These are phyloP conservation scores for Ceryle rudis DNA, from an alignment of 2,797 vertebrate genomes.

Conservation along the genomic window DNA sequence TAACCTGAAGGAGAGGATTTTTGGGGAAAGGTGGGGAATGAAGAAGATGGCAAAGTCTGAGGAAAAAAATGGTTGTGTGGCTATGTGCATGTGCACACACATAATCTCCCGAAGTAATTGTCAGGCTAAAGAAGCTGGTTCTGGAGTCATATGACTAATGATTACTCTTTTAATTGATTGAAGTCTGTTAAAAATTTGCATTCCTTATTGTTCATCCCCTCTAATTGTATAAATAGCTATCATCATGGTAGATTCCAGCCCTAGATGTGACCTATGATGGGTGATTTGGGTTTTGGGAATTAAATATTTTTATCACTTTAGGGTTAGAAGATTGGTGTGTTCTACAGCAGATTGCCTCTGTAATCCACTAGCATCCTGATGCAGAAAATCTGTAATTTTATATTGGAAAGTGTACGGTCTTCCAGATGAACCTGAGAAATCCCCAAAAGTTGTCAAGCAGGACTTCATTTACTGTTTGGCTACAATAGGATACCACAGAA, in stretches of 20 bases:
- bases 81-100: rapidly evolving
- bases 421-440: background rate
- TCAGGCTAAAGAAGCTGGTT: background rate
- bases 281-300: background rate
- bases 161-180: background rate
- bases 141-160: background rate
- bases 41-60: background rate
- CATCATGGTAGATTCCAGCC: background rate
- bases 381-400: background rate
- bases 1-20: background rate
- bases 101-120: background rate
- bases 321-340: background rate
- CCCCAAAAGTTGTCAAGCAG: background rate
- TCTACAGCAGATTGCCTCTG: background rate
- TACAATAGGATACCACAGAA: background rate
- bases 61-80: background rate
- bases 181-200: background rate
- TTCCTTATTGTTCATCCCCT: background rate
- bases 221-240: background rate
- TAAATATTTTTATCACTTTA: background rate
- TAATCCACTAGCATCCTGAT: background rate
- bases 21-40: background rate
- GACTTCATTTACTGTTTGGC: background rate
- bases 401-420: background rate
- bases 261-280: background rate